Conservation (phyloP, 37 sponge, comb jelly and placozoan species). For the Bolinopsis microptera region DNA sequence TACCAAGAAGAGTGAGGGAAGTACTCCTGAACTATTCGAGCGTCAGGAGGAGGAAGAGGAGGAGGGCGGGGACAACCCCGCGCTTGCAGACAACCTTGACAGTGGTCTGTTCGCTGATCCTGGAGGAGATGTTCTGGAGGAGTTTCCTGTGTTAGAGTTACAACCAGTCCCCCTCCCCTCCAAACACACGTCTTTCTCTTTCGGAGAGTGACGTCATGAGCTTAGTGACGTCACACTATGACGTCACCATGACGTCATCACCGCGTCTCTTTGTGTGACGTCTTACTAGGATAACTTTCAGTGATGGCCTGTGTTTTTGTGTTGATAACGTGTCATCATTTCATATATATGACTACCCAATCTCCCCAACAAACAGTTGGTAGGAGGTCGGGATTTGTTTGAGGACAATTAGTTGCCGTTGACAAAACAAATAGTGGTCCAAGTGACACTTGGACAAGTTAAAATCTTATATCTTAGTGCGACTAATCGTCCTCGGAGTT, state of each 20-base stretch:
- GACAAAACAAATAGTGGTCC: not conserved
- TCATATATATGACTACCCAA: no score
- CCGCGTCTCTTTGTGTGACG: no score
- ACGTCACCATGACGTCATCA: no score
- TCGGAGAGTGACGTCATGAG: not conserved
- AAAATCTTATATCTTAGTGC: no score
- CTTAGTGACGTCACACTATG: not conserved
- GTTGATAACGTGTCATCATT: no score
- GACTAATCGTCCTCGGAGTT: not conserved
- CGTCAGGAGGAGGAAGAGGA: not conserved
- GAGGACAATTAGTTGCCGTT: not conserved
- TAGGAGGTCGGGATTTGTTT: not conserved
- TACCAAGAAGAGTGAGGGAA: not conserved
- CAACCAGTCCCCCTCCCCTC: not conserved
- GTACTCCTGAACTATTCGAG: not conserved
- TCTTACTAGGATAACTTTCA: not conserved
- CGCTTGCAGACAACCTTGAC: not conserved
- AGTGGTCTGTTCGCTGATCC: not conserved
- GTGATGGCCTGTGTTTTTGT: not conserved
- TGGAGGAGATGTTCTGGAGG: not conserved
- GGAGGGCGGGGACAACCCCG: not conserved
- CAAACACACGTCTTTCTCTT: not conserved
- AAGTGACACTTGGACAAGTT: not conserved
- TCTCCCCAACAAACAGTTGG: no score
- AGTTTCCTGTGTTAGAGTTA: not conserved